A percentile compares a stretch with the other conserved stretches of the same genome.
These are phyloP conservation scores for Standfussiana lucernea DNA, from an alignment of 2,888 invertebrate genomes.

Conservation along the genomic window DNA sequence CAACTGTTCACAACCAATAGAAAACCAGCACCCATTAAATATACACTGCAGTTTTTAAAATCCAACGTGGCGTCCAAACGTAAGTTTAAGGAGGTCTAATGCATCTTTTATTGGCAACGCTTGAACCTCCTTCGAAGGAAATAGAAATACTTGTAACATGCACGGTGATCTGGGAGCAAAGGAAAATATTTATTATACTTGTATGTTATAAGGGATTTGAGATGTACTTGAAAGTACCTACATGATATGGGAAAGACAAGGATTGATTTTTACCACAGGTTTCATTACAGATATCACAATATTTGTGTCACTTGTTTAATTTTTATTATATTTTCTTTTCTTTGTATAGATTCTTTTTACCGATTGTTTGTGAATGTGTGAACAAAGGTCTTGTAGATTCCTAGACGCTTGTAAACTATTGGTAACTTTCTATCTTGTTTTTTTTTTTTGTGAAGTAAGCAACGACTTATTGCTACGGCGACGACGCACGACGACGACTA, in stretches of 20 bases:
- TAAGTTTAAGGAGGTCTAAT: slow-evolving; percentile 46
- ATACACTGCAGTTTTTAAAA: slow-evolving; percentile 39
- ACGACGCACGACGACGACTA: too few species aligned
- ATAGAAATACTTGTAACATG: slow-evolving; percentile 37
- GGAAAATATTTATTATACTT: slow-evolving; percentile 7
- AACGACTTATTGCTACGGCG: too few species aligned
- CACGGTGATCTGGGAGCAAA: slow-evolving; percentile 1
- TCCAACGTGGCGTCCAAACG: slow-evolving; percentile 48
- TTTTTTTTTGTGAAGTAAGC: too few species aligned
- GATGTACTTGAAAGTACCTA: background rate
- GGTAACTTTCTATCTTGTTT: too few species aligned
- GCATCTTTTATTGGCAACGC: slow-evolving; percentile 54
- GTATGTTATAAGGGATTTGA: slow-evolving; percentile 1
- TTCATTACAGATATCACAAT: too few species aligned
- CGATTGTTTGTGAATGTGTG: too few species aligned
- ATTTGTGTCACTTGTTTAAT: background rate
- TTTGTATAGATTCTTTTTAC: too few species aligned
- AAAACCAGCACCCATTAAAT: slow-evolving; percentile 18
- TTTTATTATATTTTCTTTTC: too few species aligned
- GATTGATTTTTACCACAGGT: background rate
- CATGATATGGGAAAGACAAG: background rate
- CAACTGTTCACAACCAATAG: background rate
- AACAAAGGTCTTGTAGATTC: too few species aligned
- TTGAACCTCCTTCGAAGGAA: slow-evolving; percentile 42
- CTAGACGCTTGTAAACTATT: too few species aligned